Conservation (phyloP, 1,140 invertebrate genomes). For the Eciton burchellii region DNA sequence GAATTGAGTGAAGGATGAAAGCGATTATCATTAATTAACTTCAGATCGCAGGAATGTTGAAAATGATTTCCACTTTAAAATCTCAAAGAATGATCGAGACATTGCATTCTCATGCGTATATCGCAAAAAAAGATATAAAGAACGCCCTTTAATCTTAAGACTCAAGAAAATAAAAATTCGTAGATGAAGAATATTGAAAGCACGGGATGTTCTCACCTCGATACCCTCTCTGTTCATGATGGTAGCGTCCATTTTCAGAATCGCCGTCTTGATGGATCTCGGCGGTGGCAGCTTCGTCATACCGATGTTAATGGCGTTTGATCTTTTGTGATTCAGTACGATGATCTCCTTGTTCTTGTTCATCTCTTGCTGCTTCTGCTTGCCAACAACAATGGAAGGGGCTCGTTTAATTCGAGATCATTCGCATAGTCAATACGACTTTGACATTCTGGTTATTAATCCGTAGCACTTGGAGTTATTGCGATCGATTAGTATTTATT, state of each 20-base stretch:
- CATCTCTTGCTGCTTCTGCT: conserved; percentile 95
- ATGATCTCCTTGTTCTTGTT: conserved; percentile 98
- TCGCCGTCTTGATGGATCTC: conserved; percentile 98
- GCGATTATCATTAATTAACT: background rate
- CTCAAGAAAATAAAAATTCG: background rate
- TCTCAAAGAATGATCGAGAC: background rate
- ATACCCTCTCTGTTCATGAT: conserved; percentile 99
- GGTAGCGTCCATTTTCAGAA: conserved; percentile 99
- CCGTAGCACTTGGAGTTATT: conserved; percentile 31
- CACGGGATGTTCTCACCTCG: conserved; percentile 87
- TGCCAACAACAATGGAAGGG: conserved; percentile 59
- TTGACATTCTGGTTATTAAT: conserved; percentile 24
- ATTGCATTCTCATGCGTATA: background rate
- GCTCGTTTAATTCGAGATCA: conserved; percentile 33
- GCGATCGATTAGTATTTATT: conserved; percentile 30
- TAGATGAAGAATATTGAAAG: background rate
- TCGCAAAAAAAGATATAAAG: background rate
- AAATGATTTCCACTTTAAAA: conserved; percentile 13
- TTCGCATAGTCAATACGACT: too few relatives aligned
- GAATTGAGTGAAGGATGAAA: background rate
- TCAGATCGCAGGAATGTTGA: background rate
- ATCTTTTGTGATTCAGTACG: conserved; percentile 98
- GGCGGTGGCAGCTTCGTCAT: conserved; percentile 99
- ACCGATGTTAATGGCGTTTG: conserved; percentile 99
- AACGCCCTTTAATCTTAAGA: background rate